Evolutionary conservation across 2,113 vertebrate species (phyloP).

Genomic region (Megatriorchis doriae): DNA sequence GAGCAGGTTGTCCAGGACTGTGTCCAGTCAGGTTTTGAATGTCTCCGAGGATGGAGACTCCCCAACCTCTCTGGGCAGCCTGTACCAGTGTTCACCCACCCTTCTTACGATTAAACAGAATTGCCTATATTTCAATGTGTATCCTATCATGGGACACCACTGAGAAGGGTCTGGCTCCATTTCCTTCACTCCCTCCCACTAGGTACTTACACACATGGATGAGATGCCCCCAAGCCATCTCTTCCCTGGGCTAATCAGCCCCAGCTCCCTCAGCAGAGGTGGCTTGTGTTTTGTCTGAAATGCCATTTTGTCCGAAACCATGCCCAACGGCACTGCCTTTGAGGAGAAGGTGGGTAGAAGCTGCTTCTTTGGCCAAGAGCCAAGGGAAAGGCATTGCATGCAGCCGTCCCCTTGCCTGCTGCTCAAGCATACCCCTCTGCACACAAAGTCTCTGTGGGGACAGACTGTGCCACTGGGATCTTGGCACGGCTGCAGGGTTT

Average conservation of each 20-base stretch:
- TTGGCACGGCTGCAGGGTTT: neutral
- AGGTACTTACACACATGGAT: neutral
- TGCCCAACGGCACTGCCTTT: neutral
- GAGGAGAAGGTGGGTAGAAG: neutral
- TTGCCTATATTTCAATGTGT: neutral
- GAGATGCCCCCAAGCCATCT: neutral
- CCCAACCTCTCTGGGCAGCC: neutral
- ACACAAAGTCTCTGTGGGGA: neutral
- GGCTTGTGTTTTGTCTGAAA: neutral
- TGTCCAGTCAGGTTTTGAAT: neutral
- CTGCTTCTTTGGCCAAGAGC: neutral
- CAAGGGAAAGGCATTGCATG: neutral
- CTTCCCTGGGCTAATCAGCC: neutral
- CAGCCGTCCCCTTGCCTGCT: accelerated
- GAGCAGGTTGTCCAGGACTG: neutral
- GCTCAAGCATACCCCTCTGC: neutral
- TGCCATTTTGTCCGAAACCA: neutral
- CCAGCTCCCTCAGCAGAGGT: neutral
- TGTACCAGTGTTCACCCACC: neutral
- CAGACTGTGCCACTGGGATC: neutral
- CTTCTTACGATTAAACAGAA: neutral
- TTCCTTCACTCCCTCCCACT: neutral
- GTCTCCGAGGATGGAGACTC: neutral
- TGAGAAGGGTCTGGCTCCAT: neutral
- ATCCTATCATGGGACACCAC: too few species aligned